These are phyloP conservation scores for Pristionchus exspectatus DNA, from an alignment of 2,888 invertebrate genomes.

Conservation along the genomic window DNA sequence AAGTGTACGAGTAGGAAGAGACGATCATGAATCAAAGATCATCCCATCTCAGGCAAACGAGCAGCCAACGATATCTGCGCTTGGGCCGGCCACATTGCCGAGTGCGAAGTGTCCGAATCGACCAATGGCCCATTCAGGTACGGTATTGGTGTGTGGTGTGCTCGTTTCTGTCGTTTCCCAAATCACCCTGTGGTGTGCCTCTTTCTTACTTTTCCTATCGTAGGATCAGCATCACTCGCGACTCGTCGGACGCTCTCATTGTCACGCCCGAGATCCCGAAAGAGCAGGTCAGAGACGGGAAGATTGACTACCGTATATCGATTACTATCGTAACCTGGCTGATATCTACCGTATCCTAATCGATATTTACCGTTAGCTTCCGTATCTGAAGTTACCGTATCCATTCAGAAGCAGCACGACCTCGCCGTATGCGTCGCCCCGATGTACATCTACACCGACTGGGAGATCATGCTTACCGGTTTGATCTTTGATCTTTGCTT, in stretches of 20 bases:
- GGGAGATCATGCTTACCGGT: conserved; percentile 77
- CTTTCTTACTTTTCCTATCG: not conserved
- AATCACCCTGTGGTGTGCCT: not conserved
- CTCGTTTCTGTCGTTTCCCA: not conserved
- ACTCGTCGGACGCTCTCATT: not conserved
- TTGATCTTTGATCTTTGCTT: conserved; percentile 61
- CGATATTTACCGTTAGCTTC: too few species aligned
- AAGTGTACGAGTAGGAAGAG: too few species aligned
- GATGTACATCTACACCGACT: conserved; percentile 78
- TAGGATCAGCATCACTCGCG: not conserved
- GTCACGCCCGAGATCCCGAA: not conserved
- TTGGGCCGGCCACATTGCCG: conserved; percentile 77
- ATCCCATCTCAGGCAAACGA: conserved; percentile 64
- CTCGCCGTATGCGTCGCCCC: conserved; percentile 77
- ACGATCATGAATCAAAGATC: not conserved
- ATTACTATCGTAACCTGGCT: not conserved
- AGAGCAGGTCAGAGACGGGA: not conserved
- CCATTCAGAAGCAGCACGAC: conserved; percentile 58
- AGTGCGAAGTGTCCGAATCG: conserved; percentile 65
- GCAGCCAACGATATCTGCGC: conserved; percentile 76
- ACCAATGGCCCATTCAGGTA: conserved; percentile 37
- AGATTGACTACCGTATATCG: not conserved
- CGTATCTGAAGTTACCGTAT: too few species aligned
- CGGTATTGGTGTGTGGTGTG: not conserved
- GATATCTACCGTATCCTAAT: not conserved